Base-by-base conservation (phyloP, 2,113 vertebrate species). In the Aphyosemion australe region DNA sequence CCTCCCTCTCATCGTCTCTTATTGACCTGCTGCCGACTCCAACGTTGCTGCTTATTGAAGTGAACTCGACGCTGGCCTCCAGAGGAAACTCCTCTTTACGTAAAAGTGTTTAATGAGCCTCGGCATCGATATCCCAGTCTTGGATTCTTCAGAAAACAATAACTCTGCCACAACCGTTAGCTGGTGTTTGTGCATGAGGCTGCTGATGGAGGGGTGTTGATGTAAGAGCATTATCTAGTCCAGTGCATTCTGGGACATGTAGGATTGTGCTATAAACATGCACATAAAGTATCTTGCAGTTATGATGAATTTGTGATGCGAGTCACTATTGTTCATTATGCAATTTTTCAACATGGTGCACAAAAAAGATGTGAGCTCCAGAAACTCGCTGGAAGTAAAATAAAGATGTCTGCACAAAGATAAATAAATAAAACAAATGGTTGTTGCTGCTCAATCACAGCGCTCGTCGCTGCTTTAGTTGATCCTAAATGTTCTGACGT, bases 21-120 rank as follows among this genome's bases (percentile, higher is more conserved):
- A 80, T 53, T 84, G 84, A 74, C 53, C 66, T 43, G 11, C 53
- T 66, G 79, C 55, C 65, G 62, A 70, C 72, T 72, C 51, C 48
- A 72, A 65, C 31, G 65, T 48, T 70, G 69, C 61, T 63, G 58
- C 31, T 61, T 76, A 86, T 80, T 70, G 70, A 76, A 49, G 75
- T 63, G 53, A 49, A 53, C 63, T 69, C 52, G 56, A 48, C 8
- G 32, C 34, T 52, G 26, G 13, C 6, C 49, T 77, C 57, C 14
- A 12, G 80, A 80, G 66, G 46, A 74, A 3, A 3, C 19, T 48
- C 54, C 46, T 39, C 46, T 32, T 65, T 51, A 51, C 51, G 48
- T 26, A 2, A 1, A 58, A 43, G 20, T 49, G 19, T 73, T 66
- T 83, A 74, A 80, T 75, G 60, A 74, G 62, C 65, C 72, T 0